phyloP scores from a whole-genome alignment of 2,113 vertebrate species.

The Sander lucioperca region DNA sequence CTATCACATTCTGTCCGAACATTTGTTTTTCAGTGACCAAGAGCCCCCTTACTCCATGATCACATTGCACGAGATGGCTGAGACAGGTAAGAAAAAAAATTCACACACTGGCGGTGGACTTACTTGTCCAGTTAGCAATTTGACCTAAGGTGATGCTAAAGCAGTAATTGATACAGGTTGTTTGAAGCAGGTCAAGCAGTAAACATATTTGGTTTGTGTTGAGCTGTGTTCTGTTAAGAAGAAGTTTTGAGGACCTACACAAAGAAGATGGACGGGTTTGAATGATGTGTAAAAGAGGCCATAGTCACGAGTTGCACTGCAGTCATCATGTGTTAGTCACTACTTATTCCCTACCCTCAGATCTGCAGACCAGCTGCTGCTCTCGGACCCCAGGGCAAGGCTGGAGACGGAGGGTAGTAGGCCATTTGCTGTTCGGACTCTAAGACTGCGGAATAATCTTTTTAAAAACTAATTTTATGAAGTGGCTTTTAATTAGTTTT shows the following conservation, averaged over 20 bases:
- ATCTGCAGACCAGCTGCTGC: no score
- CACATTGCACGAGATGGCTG: constrained; percentile 99
- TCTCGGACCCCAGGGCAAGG: no score
- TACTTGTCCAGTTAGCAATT: not conserved
- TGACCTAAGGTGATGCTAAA: not conserved
- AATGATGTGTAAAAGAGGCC: not conserved
- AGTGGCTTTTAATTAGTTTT: no score
- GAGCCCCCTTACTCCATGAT: constrained; percentile 99
- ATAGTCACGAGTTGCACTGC: not conserved
- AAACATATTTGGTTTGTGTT: not conserved
- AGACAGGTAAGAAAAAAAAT: constrained; percentile 90
- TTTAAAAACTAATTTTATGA: no score
- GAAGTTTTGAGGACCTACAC: not conserved
- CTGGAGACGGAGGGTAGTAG: no score
- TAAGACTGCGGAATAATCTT: no score
- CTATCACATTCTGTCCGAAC: not conserved
- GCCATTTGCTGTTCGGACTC: no score
- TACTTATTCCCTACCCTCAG: not conserved
- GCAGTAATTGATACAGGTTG: not conserved
- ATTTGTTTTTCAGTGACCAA: constrained; percentile 94
- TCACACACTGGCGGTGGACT: not conserved
- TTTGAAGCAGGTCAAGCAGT: not conserved
- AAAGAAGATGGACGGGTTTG: not conserved
- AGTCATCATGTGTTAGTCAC: not conserved
- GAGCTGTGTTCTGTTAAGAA: not conserved